phyloP scores from a whole-genome alignment of 1,140 invertebrate species.

The Oedothorax gibbosus region DNA sequence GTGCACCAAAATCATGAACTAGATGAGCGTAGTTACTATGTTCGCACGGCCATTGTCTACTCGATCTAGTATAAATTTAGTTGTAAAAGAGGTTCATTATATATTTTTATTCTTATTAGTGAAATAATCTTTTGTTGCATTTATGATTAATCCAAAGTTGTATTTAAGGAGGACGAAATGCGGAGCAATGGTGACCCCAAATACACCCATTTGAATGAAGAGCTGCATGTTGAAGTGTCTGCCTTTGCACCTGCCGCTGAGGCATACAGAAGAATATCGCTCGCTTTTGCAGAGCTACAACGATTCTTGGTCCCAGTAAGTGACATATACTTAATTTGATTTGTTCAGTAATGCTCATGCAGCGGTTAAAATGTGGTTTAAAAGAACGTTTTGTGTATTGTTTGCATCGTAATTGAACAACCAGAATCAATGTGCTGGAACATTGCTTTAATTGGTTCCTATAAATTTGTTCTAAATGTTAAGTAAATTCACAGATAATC shows the following conservation, averaged over 20 bases:
- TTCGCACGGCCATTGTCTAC: no score
- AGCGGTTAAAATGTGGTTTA: neutral
- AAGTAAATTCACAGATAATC: no score
- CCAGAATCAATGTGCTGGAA: no score
- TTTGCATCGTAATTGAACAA: no score
- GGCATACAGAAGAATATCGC: conserved; percentile 90
- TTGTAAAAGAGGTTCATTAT: no score
- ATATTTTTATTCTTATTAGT: no score
- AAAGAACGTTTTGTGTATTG: no score
- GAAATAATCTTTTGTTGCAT: neutral
- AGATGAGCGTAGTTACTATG: no score
- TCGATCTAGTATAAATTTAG: no score
- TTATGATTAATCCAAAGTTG: neutral
- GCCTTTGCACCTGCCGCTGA: conserved; percentile 90
- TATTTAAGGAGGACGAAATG: conserved; percentile 85
- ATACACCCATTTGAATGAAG: conserved; percentile 90
- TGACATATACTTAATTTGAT: conserved; percentile 5
- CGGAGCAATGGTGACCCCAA: conserved; percentile 88
- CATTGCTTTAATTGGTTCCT: no score
- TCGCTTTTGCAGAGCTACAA: conserved; percentile 84
- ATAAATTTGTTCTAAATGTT: no score
- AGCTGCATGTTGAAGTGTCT: conserved; percentile 93
- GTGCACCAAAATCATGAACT: no score
- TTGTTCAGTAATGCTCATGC: neutral
- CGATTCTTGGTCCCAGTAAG: conserved; percentile 70